Base-by-base conservation (phyloP, 2,113 vertebrate species). In the Riparia riparia region DNA sequence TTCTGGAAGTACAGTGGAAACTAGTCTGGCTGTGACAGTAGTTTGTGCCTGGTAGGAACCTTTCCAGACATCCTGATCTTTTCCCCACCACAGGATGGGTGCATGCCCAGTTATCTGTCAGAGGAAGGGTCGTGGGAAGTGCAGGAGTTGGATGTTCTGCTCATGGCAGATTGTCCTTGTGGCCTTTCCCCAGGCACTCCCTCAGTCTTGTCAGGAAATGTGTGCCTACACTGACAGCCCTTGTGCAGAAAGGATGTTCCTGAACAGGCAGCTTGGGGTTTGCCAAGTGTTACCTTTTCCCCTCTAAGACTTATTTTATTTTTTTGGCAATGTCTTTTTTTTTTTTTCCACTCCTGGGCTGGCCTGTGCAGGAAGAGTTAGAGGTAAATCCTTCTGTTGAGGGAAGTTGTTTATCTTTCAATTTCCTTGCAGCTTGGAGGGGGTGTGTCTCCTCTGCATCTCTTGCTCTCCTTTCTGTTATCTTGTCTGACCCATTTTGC, bases 401-500 rank as follows among this genome's bases (percentile, higher is more conserved):
- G 20, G 26, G 47, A 73, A 82, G 16, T 70, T 93, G 56, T 92
- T 92, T 77, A 39, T 70, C 63, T 90, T 88, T 58, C 24, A 26
- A 68, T 81, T 89, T 84, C n/a, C 76, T 89, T 94, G 47, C n/a
- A 14, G 68, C 28, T 53, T 80, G 49, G 29, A 80, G 29, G 26
- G 14, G 9, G 15, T 73, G 57, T 76, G n/a, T 88, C 32, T 82
- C 12, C 80, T 37, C 69, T 85, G 32, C 74, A n/a, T 76, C 53
- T 70, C 53, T 86, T 2, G 1, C 54, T 83, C 28, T 87, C 41
- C 51, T 68, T 88, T 7, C 54, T 69, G 54, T 83, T 83, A n/a
- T n/a, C 82, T 77, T 41, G 31, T 66, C 72, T 95, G 86, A 89
- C 53, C 72, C 68, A 66, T 81, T 95, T 95, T 95, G 71, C 68